A percentile compares a stretch with the other conserved stretches of the same genome.
Conservation (phyloP, 64 coral and sea anemone genomes). For the Trachythela sp. region DNA sequence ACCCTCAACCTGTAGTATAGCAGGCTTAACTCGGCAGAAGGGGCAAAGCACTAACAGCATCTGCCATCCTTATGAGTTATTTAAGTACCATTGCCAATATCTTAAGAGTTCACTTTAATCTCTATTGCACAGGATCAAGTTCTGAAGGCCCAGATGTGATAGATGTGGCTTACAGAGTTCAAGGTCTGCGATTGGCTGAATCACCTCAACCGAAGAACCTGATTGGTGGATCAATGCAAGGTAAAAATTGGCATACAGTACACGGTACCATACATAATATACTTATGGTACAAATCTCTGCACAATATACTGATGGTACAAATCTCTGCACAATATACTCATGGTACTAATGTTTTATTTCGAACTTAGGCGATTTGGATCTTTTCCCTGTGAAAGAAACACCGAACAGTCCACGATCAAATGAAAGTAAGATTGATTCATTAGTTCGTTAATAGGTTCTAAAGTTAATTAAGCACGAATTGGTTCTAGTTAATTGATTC, state of each 20-base stretch:
- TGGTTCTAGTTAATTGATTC: neutral
- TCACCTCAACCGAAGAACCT: conserved; percentile 52
- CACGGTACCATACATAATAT: too few species aligned
- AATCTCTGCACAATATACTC: neutral
- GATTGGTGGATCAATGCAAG: conserved; percentile 60
- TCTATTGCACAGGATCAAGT: conserved; percentile 6
- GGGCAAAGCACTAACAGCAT: too few species aligned
- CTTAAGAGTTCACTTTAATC: too few species aligned
- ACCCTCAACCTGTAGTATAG: too few species aligned
- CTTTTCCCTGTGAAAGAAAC: neutral
- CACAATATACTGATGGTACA: too few species aligned
- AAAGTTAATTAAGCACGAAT: too few species aligned
- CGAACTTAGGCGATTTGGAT: neutral
- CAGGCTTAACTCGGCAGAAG: too few species aligned
- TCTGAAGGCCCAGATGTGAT: conserved; percentile 71
- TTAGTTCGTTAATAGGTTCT: neutral
- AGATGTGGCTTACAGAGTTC: conserved; percentile 90
- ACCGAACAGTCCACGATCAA: neutral
- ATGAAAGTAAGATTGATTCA: neutral
- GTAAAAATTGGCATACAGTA: neutral
- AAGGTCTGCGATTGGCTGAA: conserved; percentile 69
- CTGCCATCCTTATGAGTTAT: too few species aligned
- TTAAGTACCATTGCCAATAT: too few species aligned
- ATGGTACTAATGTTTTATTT: neutral
- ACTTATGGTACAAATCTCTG: neutral